phyloP scores from a whole-genome alignment of 1,140 invertebrate species.

The Melipona quadrifasciata region DNA sequence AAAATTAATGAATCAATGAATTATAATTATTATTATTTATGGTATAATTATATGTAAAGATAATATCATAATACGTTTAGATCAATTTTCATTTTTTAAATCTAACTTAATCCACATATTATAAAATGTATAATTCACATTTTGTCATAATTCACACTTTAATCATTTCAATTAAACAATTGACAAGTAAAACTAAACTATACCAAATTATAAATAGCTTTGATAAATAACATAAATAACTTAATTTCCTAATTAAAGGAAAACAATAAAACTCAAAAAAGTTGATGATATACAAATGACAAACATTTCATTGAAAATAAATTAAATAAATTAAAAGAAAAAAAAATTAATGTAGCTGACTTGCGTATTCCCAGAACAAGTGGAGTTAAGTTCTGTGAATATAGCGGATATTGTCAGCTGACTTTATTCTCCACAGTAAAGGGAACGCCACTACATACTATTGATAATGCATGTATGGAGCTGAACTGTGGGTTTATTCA shows the following conservation, averaged over 20 bases:
- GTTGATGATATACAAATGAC: too few species aligned
- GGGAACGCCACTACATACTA: slow-evolving; percentile 74
- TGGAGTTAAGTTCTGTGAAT: slow-evolving; percentile 60
- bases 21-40: too few species aligned
- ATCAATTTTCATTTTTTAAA: too few species aligned
- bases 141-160: neutral
- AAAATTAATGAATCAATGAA: too few species aligned
- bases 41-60: too few species aligned
- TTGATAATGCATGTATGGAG: slow-evolving; percentile 71
- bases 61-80: too few species aligned
- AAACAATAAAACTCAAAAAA: neutral
- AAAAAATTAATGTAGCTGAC: slow-evolving; percentile 72
- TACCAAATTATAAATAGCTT: too few species aligned
- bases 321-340: neutral
- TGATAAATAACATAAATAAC: neutral
- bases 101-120: too few species aligned
- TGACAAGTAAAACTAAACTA: too few species aligned
- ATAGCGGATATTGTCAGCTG: slow-evolving; percentile 74
- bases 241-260: neutral
- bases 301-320: neutral
- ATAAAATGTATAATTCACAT: too few species aligned
- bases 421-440: slow-evolving; percentile 73
- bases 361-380: slow-evolving; percentile 71
- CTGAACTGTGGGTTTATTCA: slow-evolving; percentile 58
- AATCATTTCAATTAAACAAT: too few species aligned